Conservation (phyloP, 1,140 invertebrate species). For the Parapsyche elsis region DNA sequence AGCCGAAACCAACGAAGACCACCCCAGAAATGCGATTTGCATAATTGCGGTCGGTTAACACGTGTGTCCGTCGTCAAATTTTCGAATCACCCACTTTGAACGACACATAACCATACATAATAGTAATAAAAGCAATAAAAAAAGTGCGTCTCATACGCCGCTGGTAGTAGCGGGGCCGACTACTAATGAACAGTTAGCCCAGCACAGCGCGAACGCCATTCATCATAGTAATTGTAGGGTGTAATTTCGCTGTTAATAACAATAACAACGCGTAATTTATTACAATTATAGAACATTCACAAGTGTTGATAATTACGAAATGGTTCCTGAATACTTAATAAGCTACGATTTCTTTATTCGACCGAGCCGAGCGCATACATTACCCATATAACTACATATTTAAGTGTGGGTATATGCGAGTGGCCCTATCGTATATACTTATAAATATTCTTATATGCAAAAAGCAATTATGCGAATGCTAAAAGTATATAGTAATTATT, state of each 20-base stretch:
- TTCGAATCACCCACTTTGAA: not conserved
- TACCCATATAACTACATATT: not conserved
- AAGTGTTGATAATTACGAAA: constrained; percentile 41
- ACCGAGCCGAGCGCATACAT: not conserved
- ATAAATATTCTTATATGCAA: no score
- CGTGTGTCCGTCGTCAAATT: not conserved
- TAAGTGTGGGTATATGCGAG: not conserved
- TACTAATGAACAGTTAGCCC: constrained; percentile 1
- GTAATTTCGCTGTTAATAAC: constrained; percentile 50
- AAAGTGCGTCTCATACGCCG: no score
- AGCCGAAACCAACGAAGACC: not conserved
- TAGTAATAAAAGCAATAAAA: not conserved
- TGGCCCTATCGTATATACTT: no score
- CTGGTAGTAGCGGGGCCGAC: not conserved
- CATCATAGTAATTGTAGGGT: constrained; percentile 50
- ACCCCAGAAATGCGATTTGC: not conserved
- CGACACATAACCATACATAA: not conserved
- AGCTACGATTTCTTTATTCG: constrained; percentile 25
- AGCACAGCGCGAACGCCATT: constrained; percentile 36
- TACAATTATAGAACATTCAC: constrained; percentile 48
- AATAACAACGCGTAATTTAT: constrained; percentile 51
- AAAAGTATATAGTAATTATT: no score
- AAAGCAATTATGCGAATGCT: no score
- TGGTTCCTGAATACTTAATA: constrained; percentile 41
- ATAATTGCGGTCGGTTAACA: constrained; percentile 5